A percentile compares a stretch with the other conserved stretches of the same genome.
Evolutionary conservation across 1,140 invertebrate genomes (phyloP).

Genomic region (Luehdorfia chinensis): DNA sequence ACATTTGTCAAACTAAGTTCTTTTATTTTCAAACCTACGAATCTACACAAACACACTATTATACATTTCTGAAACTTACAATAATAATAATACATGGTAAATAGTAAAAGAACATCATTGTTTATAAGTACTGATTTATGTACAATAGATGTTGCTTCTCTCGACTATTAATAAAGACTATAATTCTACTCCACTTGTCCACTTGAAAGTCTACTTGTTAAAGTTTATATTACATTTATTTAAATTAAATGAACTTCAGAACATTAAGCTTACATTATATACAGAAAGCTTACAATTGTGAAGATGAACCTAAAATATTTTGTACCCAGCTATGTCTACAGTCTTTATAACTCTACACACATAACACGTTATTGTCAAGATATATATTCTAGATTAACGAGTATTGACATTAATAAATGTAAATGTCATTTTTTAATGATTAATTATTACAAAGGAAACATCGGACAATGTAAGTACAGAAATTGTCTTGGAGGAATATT

Average conservation of each 20-base stretch:
- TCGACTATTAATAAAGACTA: constrained; percentile 7
- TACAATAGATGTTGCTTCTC: constrained; percentile 3
- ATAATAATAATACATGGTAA: constrained; percentile 3
- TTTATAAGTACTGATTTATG: constrained; percentile 16
- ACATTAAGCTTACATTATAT: constrained; percentile 12
- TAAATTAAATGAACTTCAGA: constrained; percentile 12
- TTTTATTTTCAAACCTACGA: constrained; percentile 17
- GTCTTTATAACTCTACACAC: constrained; percentile 10
- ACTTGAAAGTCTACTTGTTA: constrained; percentile 3
- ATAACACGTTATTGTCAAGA: constrained; percentile 36
- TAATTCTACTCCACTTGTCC: neutral
- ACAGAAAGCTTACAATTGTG: constrained; percentile 3
- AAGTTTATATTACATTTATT: constrained; percentile 9
- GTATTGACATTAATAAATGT: neutral
- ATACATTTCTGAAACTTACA: constrained; percentile 7
- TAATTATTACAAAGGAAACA: neutral
- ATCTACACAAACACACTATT: constrained; percentile 12
- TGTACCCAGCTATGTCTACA: constrained; percentile 5
- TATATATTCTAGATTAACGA: constrained; percentile 19
- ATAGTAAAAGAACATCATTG: constrained; percentile 9
- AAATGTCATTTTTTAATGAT: no score
- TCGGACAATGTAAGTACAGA: constrained; percentile 14
- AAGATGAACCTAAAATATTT: constrained; percentile 4
- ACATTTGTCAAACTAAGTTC: constrained; percentile 14
- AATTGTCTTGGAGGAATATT: constrained; percentile 8